Evolutionary conservation across 1,140 invertebrate genomes (phyloP), one percentile per base, ranked within the genome.

Genomic region (Drosophila equinoxialis): DNA sequence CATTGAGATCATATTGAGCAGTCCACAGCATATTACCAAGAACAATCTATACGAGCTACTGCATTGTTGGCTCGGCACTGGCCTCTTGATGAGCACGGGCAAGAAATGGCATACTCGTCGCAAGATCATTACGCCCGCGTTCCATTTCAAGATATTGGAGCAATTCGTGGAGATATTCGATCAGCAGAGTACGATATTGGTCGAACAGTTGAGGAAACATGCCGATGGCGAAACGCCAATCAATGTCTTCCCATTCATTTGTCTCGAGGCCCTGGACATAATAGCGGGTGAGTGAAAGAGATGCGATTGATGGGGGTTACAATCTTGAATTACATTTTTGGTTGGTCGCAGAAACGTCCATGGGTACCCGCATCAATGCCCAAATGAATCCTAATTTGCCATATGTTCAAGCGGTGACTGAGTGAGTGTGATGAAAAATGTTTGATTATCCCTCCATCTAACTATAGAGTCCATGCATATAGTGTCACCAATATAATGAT

Each of bases 141-240:
- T 97, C 84, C 96, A 97, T 91, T 97, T 97, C 87, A 95, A 95
- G 81, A 96, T 97, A 61, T 91, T 97, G 26, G 94, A 96, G 63
- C 93, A 95, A 71, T 97, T 96, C 91, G 70, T 96, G 0, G 93
- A 94, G 6, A 93, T 96, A 17, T 96, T 97, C 83, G 94, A 96
- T 76, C 93, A 94, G 65, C 95, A 96, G 75, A 93, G 94, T 51
- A 76, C 92, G 8, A 93, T 94, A 42, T 92, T 97, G 64, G 91
- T 97, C 11, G 74, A 92, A 37, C 78, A 92, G 48, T 89, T 94
- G 59, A 91, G 94, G 39, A 81, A 92, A 8, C 92, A 91, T 63
- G 92, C 81, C 1, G 85, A 86, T 69, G 86, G 80, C 6, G 68
- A 72, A 60, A 85, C 81, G 1, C 48, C 80, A 7, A 58, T 91